Evolutionary conservation across 2,888 invertebrate species (phyloP), one percentile per base, ranked within the genome.

Genomic region (Polymixis flavicincta): DNA sequence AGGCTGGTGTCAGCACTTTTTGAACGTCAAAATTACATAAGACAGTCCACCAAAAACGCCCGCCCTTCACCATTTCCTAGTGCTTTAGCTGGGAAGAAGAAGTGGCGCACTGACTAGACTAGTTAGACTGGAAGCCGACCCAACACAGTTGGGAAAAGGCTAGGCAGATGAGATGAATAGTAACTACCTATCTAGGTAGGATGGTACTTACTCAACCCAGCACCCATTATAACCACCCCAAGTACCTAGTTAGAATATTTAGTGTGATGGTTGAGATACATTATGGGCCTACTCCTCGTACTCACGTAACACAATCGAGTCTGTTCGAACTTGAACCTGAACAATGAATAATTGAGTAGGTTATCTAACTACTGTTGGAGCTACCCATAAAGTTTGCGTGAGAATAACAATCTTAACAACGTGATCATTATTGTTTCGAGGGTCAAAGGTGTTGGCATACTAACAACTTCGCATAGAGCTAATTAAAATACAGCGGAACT

Each of bases 401-500:
- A 90, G 94, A 95, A 95, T 89, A 84, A 71, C 82, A 80, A 85
- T 82, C 89, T 89, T 89, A 91, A 93, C 93, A 91, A 91, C 91
- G 90, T 87, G 86, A 77, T 89, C 87, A 92, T 92, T 93, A 93
- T 94, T 91, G 89, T 92, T 92, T 90, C 89, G 93, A 92, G 92
- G 94, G 94, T 94, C 95, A 92, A 83, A 86, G 70, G 85, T 78
- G 76, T 82, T 75, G 57, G 79, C 80, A 69, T 80, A 67, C 66
- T 57, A 74, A 73, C 76, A 74, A 78, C 75, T 84, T 87, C 74
- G 68, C 87, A 63, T 69, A 73, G 55, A 64, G 61, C 76, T 82
- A 83, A 84, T 78, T 87, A 80, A 65, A 65, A 61, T 74, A 74
- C 70, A 76, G 52, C 75, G 73, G 71, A 78, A 78, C 73, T 76